phyloP scores from a whole-genome alignment of 2,113 vertebrate genomes.

The Petrocephalus zakoni region DNA sequence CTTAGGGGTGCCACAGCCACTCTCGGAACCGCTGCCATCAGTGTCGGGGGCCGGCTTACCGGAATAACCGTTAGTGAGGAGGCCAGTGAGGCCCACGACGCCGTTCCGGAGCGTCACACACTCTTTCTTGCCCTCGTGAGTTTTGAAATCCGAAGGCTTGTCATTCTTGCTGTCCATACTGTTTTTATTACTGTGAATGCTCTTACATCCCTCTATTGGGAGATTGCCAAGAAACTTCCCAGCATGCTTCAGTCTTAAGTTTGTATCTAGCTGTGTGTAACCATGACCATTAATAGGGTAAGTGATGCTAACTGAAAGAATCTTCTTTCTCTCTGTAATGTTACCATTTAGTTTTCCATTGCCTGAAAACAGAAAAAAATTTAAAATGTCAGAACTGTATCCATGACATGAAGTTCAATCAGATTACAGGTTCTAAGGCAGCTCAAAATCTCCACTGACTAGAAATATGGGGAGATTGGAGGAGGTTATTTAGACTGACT shows the following conservation, averaged over 20 bases:
- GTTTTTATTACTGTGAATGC: conserved; percentile 77
- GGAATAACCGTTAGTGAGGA: conserved; percentile 86
- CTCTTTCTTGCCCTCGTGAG: conserved; percentile 74
- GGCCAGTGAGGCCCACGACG: conserved; percentile 65
- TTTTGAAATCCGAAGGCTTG: conserved; percentile 74
- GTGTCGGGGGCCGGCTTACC: conserved; percentile 75
- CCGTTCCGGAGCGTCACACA: conserved; percentile 76
- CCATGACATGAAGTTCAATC: background rate
- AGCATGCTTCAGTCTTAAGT: conserved; percentile 53
- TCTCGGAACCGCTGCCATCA: conserved; percentile 89
- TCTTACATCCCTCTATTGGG: conserved; percentile 77
- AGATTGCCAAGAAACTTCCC: conserved; percentile 47
- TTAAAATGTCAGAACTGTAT: background rate
- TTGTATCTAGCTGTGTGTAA: conserved; percentile 50
- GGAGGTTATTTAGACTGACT: conserved; percentile 25
- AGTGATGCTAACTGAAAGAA: conserved; percentile 47
- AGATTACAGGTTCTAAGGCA: background rate
- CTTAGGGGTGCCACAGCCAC: conserved; percentile 88
- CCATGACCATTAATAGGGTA: conserved; percentile 54
- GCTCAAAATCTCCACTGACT: background rate
- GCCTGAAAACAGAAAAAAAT: conserved; percentile 49
- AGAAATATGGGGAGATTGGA: background rate
- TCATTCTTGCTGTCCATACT: conserved; percentile 92
- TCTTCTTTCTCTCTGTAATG: conserved; percentile 57
- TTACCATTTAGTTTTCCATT: conserved; percentile 60